phyloP scores from a whole-genome alignment of 1,140 invertebrate genomes.

The Cherax quadricarinatus region DNA sequence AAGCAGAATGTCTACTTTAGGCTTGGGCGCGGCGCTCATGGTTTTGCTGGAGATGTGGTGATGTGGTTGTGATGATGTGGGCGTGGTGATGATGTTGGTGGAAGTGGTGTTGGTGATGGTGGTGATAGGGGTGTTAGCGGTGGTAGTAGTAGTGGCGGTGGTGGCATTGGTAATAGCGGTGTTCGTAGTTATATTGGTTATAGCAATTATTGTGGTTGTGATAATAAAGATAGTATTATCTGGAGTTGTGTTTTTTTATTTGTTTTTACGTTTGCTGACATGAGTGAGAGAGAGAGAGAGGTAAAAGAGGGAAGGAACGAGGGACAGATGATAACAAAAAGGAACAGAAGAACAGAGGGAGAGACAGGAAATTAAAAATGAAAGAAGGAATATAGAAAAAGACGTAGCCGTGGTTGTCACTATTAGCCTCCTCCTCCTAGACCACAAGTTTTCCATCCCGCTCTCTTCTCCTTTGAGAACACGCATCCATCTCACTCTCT shows the following conservation, averaged over 20 bases:
- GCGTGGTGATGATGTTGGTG: not conserved
- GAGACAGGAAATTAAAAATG: not conserved
- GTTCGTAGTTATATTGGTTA: not conserved
- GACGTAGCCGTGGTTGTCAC: too few species aligned
- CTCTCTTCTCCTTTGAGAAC: too few species aligned
- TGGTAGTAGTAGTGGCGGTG: too few species aligned
- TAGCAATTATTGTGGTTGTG: not conserved
- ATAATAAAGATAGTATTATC: too few species aligned
- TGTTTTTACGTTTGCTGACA: too few species aligned
- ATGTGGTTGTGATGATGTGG: not conserved
- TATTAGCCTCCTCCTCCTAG: too few species aligned
- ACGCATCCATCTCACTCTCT: too few species aligned
- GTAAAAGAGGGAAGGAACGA: not conserved
- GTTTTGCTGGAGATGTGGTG: too few species aligned
- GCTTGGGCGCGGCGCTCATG: not conserved
- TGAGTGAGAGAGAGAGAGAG: not conserved
- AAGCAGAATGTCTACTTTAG: not conserved
- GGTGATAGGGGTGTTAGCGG: not conserved
- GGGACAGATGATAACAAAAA: not conserved
- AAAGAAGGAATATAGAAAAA: too few species aligned
- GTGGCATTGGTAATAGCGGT: not conserved
- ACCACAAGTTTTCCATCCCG: too few species aligned
- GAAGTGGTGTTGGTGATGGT: not conserved
- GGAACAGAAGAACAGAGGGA: not conserved
- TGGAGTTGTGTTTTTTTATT: too few species aligned